Conservation (phyloP, 2,888 invertebrate species). For the Lysandra coridon region DNA sequence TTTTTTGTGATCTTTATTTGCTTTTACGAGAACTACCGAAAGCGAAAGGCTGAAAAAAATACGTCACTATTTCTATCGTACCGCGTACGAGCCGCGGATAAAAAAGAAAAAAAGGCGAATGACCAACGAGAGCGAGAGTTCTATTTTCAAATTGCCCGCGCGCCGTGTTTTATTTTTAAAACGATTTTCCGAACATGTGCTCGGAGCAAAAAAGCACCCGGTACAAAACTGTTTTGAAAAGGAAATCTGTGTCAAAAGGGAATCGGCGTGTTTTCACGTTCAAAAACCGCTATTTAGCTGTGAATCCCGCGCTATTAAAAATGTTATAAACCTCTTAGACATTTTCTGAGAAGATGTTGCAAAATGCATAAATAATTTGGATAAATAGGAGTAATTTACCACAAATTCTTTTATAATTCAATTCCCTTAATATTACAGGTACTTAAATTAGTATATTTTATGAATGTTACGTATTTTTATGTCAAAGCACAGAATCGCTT, state of each 20-base stretch:
- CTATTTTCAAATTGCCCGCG: constrained; percentile 70
- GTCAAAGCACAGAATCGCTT: no score
- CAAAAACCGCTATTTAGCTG: constrained; percentile 10
- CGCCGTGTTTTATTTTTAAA: constrained; percentile 56
- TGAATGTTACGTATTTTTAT: no score
- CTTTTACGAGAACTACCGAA: constrained; percentile 72
- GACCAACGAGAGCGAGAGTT: constrained; percentile 68
- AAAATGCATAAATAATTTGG: neutral
- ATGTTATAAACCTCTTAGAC: neutral
- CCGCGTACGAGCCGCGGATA: constrained; percentile 63
- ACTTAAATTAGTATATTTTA: no score
- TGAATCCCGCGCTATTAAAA: neutral
- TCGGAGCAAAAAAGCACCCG: constrained; percentile 42
- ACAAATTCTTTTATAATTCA: neutral
- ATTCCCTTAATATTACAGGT: no score
- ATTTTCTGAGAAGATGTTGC: neutral
- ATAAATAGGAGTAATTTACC: neutral
- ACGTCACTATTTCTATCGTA: constrained; percentile 77
- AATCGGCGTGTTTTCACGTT: constrained; percentile 13
- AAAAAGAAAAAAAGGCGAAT: constrained; percentile 59
- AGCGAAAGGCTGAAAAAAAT: constrained; percentile 69
- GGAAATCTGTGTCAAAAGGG: constrained; percentile 32
- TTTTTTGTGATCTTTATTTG: constrained; percentile 75
- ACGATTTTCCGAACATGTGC: constrained; percentile 50
- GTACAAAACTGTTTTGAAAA: constrained; percentile 33